Evolutionary conservation across 2,113 vertebrate species (phyloP).

Genomic region (Leptobrachium leishanense): DNA sequence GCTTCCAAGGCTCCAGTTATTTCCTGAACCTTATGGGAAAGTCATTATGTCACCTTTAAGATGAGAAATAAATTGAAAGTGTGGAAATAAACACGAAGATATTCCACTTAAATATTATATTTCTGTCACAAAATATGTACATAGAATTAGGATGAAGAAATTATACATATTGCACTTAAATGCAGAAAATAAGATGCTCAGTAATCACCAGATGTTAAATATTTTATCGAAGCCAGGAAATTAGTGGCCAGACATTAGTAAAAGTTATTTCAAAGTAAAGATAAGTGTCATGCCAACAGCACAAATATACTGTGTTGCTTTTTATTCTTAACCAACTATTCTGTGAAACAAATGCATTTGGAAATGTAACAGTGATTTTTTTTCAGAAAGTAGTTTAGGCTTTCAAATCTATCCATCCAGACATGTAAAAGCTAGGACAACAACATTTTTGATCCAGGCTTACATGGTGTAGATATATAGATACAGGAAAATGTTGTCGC

Average conservation of each 20-base stretch:
- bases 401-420: too few species aligned
- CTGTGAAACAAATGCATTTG: background rate
- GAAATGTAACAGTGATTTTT: too few species aligned
- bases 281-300: conserved; percentile 15
- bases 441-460: too few species aligned
- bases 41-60: conserved; percentile 10
- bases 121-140: background rate
- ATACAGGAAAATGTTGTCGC: too few species aligned
- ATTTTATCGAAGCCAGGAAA: conserved; percentile 24
- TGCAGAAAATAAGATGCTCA: background rate
- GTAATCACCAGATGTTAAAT: conserved; percentile 4
- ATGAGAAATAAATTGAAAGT: background rate
- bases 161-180: conserved; percentile 19
- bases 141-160: background rate
- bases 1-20: conserved; percentile 38
- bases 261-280: conserved; percentile 2
- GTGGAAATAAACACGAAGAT: background rate
- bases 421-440: too few species aligned
- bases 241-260: conserved; percentile 3
- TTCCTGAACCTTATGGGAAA: conserved; percentile 35
- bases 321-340: background rate
- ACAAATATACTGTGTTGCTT: background rate
- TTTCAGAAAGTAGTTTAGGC: too few species aligned
- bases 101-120: background rate
- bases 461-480: too few species aligned